A percentile compares a stretch with the other conserved stretches of the same genome.
These are phyloP conservation scores for Neolamprologus hecqui DNA, from an alignment of 2,113 vertebrate genomes.

Conservation along the genomic window DNA sequence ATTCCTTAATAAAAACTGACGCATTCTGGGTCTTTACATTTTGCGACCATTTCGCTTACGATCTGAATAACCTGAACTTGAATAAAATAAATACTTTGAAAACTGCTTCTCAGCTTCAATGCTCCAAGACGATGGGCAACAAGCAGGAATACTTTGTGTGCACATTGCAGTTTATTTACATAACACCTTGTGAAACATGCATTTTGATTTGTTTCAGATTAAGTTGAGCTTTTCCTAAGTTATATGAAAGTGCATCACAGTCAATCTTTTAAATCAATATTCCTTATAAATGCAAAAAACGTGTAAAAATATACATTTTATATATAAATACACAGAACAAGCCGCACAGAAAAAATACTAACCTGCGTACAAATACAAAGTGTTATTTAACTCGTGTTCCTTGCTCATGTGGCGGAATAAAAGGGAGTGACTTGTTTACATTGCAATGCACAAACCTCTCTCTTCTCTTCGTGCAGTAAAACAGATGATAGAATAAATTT, in stretches of 20 bases:
- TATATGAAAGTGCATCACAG: constrained; percentile 38
- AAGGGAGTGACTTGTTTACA: neutral
- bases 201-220: neutral
- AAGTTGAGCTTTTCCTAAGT: neutral
- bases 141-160: neutral
- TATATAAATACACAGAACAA: constrained; percentile 22
- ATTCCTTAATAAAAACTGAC: neutral
- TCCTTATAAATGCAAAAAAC: neutral
- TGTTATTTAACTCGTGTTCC: neutral
- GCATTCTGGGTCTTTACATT: neutral
- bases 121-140: neutral
- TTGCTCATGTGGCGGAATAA: neutral
- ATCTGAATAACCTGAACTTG: neutral
- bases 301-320: neutral
- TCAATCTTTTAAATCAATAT: neutral
- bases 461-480: neutral
- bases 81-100: neutral
- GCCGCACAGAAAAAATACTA: neutral
- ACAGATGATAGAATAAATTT: neutral
- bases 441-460: neutral
- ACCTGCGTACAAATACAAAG: constrained; percentile 23
- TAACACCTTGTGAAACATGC: neutral
- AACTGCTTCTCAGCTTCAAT: neutral
- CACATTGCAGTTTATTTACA: constrained; percentile 12
- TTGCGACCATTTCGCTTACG: neutral